phyloP scores from a whole-genome alignment of 2,888 invertebrate species.

The Tipula confusa region DNA sequence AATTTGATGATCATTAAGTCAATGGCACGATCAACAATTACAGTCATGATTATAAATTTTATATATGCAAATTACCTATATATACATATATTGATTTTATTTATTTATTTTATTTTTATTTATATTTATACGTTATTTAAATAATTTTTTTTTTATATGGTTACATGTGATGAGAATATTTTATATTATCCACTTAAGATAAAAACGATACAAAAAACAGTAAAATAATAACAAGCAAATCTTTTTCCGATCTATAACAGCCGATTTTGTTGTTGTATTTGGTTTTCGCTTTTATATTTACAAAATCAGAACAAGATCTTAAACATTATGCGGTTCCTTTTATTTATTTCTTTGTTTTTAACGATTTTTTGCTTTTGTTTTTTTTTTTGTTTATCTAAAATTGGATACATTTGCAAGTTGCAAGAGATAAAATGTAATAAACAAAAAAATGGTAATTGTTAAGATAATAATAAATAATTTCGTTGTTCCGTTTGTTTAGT shows the following conservation, averaged over 20 bases:
- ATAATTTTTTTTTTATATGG: background rate
- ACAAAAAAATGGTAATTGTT: background rate
- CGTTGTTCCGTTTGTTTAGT: background rate
- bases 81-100: background rate
- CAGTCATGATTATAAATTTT: conserved; percentile 16
- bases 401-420: background rate
- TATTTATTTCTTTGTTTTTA: background rate
- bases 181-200: conserved; percentile 25
- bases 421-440: background rate
- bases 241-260: conserved; percentile 20
- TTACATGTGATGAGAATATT: background rate
- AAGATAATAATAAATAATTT: conserved; percentile 12
- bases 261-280: background rate
- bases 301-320: conserved; percentile 20
- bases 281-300: conserved; percentile 14
- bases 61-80: background rate
- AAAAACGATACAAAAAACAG: background rate
- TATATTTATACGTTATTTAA: background rate
- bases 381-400: background rate
- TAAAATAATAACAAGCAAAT: conserved; percentile 3
- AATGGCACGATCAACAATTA: conserved; percentile 20
- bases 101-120: background rate
- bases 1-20: conserved; percentile 12
- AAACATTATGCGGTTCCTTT: conserved; percentile 20
- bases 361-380: background rate